phyloP scores from a whole-genome alignment of 2,113 vertebrate genomes.

The Pao palembangensis region DNA sequence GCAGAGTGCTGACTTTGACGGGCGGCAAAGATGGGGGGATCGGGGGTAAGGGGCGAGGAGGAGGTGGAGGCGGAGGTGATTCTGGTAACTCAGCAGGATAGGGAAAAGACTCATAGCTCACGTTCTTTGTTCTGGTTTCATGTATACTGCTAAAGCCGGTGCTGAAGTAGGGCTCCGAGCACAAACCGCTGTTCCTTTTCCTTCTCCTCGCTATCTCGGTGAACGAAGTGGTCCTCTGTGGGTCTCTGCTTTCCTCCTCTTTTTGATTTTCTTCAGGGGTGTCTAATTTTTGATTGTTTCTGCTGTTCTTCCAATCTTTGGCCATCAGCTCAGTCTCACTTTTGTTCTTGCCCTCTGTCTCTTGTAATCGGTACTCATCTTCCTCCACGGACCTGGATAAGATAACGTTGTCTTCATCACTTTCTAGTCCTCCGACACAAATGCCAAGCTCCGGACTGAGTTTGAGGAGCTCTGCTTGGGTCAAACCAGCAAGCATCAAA shows the following conservation, averaged over 20 bases:
- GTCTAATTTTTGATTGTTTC: conserved; percentile 40
- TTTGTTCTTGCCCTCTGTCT: conserved; percentile 24
- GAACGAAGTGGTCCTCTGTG: conserved; percentile 83
- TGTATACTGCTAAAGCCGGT: conserved; percentile 49
- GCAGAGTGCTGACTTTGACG: conserved; percentile 64
- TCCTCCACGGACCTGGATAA: conserved; percentile 23
- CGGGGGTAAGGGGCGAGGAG: conserved; percentile 75
- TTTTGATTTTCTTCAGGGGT: conserved; percentile 38
- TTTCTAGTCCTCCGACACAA: conserved; percentile 70
- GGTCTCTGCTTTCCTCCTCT: conserved; percentile 35
- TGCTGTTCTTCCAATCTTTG: conserved; percentile 41
- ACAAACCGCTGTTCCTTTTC: conserved; percentile 72
- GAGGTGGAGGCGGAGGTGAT: conserved; percentile 75
- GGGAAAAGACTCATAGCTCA: conserved; percentile 47
- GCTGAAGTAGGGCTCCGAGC: conserved; percentile 66
- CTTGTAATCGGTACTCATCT: conserved; percentile 30
- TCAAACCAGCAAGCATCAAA: conserved; percentile 75
- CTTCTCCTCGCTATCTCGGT: conserved; percentile 83
- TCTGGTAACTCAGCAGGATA: conserved; percentile 54
- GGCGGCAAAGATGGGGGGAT: conserved; percentile 50
- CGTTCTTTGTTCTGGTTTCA: conserved; percentile 42
- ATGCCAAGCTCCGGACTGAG: conserved; percentile 78
- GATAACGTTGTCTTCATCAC: conserved; percentile 42
- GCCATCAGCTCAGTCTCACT: conserved; percentile 8
- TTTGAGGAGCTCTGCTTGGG: conserved; percentile 77